Evolutionary conservation across 2,888 invertebrate genomes (phyloP), one percentile per base, ranked within the genome.

Genomic region (Celastrina argiolus): DNA sequence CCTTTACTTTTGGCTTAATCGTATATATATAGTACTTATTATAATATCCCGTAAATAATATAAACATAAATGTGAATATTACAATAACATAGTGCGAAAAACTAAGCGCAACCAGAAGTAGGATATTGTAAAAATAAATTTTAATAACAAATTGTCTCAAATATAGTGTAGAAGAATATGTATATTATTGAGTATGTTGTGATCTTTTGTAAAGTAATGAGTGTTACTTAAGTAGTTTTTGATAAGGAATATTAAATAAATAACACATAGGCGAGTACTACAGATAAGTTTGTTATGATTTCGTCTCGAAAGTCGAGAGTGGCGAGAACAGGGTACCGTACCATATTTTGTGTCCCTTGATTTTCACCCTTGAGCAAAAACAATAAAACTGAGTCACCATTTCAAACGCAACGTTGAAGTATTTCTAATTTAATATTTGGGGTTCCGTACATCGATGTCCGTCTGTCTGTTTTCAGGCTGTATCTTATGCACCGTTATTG

Each of bases 211-310:
- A 90, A 82, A 85, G 81, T 86, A 87, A 83, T 56, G 72, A 81
- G 78, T 84, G 81, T 82, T 87, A 74, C 81, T 83, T 78, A 80
- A 77, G 91, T 90, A 91, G 91, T 88, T 91, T 91, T 91, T 90
- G 87, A 90, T 90, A 90, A 88, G 87, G 88, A 84, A 84, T 83
- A 87, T 87, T 84, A 79, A 85, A 83, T 81, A 70, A 67, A 72
- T 68, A 41, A 56, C 14, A 65, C 58, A 58, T 22, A 31, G 41
- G 31, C 58, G 65, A 65, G 58, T 28, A 65, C 58, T 39, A 65
- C 56, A 31, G 18, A 5, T 18, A 14, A 14, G 28, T 26, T 56
- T 56, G 16, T 22, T 2, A 36, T 45, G 18, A 66, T 51, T 64
- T 36, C 31, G 18, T 36, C 14, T 22, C 61, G 16, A 51, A 12